phyloP scores from a whole-genome alignment of 2,113 vertebrate genomes.

The Megalops atlanticus region DNA sequence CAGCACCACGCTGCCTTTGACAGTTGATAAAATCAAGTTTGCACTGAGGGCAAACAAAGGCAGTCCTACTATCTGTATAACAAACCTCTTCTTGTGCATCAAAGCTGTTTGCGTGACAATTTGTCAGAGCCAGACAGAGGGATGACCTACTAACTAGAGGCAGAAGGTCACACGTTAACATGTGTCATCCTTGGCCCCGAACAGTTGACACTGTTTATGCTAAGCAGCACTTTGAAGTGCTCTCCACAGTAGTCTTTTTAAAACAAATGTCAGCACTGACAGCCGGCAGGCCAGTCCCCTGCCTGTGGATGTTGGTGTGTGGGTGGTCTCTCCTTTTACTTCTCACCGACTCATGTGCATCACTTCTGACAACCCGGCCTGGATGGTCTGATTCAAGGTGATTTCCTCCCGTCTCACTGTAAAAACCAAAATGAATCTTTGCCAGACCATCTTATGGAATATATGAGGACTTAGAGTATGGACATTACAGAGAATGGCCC shows the following conservation, averaged over 20 bases:
- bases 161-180: conserved; percentile 14
- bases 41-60: neutral
- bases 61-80: neutral
- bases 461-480: neutral
- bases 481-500: neutral
- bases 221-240: neutral
- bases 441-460: neutral
- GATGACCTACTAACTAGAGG: neutral
- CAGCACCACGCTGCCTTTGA: neutral
- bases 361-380: neutral
- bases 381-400: neutral
- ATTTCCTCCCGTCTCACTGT: too few relatives aligned
- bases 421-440: neutral
- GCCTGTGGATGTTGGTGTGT: neutral
- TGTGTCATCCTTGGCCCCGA: conserved; percentile 21
- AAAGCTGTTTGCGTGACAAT: neutral
- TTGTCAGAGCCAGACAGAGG: neutral
- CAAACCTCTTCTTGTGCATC: neutral
- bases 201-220: conserved; percentile 6
- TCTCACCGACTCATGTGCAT: neutral
- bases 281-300: neutral
- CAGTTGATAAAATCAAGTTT: neutral
- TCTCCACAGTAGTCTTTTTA: neutral
- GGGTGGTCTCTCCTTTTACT: too few relatives aligned
- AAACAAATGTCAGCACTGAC: neutral